Percentiles rank a stretch among this genome's conserved stretches.
These are phyloP conservation scores for Silurus lanzhouensis DNA, from an alignment of 2,797 vertebrate genomes.

Conservation along the genomic window DNA sequence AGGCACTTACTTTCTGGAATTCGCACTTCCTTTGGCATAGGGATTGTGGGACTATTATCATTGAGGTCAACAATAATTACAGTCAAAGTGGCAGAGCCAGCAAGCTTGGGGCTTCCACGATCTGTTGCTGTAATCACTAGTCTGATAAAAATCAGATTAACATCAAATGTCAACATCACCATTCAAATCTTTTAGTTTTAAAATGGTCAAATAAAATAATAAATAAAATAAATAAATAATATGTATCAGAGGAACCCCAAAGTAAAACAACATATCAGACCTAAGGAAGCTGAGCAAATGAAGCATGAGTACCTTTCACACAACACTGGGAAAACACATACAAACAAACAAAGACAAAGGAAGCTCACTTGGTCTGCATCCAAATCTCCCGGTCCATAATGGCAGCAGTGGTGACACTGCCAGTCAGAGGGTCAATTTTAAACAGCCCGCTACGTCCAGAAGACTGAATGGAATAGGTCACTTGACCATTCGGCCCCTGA, in stretches of 20 bases:
- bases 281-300: constrained; percentile 18
- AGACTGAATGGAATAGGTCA: constrained; percentile 90
- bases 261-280: constrained; percentile 43
- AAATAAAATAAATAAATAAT: constrained; percentile 40
- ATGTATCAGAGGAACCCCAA: constrained; percentile 20
- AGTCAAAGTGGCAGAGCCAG: constrained; percentile 89
- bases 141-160: constrained; percentile 67
- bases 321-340: constrained; percentile 11
- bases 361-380: constrained; percentile 89
- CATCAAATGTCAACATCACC: constrained; percentile 13
- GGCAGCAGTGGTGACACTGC: constrained; percentile 89
- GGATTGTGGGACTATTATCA: constrained; percentile 97
- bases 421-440: constrained; percentile 87
- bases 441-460: constrained; percentile 87
- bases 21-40: constrained; percentile 84
- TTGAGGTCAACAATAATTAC: constrained; percentile 95
- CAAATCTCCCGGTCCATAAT: constrained; percentile 99
- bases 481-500: constrained; percentile 92
- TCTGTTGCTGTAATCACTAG: constrained; percentile 92
- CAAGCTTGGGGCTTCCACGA: constrained; percentile 86
- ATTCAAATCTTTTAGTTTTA: constrained; percentile 12
- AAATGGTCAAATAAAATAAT: constrained; percentile 21
- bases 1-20: constrained; percentile 89
- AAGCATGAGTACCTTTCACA: constrained; percentile 36
- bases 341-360: constrained; percentile 5